Percentiles rank a stretch among this genome's conserved stretches.
Evolutionary conservation across 2,113 vertebrate species (phyloP).

Genomic region (Montifringilla adamsi): DNA sequence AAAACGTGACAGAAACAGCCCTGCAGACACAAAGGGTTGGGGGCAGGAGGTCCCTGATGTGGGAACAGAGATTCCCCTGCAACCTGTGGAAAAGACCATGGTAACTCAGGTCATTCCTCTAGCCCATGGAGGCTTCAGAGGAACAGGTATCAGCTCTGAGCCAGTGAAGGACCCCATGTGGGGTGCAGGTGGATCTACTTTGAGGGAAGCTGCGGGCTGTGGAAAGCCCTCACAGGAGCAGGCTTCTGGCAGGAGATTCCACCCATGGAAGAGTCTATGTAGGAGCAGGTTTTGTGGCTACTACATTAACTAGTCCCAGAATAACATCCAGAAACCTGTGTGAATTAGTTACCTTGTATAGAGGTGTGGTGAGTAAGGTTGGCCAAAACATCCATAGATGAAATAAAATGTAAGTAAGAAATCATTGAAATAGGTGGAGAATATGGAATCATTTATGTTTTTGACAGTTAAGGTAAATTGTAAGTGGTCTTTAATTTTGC

Average conservation of each 20-base stretch:
- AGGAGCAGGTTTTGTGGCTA: neutral
- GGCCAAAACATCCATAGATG: neutral
- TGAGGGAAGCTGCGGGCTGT: accelerated
- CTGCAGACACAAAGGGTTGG: neutral
- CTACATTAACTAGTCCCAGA: neutral
- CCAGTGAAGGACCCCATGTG: neutral
- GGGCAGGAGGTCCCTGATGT: neutral
- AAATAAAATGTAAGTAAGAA: neutral
- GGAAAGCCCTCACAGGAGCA: neutral
- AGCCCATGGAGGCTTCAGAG: neutral
- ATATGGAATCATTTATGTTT: neutral
- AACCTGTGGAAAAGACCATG: neutral
- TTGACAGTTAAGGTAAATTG: neutral
- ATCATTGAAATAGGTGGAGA: neutral
- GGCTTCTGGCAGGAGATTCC: neutral
- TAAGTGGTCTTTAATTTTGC: neutral
- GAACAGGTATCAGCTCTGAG: neutral
- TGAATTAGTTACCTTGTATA: neutral
- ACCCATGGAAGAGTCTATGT: neutral
- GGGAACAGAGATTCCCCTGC: neutral
- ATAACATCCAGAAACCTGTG: neutral
- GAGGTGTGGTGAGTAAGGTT: neutral
- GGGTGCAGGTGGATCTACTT: neutral
- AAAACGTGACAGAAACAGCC: neutral
- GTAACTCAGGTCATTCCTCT: neutral